Evolutionary conservation across 2,113 vertebrate genomes (phyloP), one percentile per base, ranked within the genome.

Genomic region (Mustela lutreola): DNA sequence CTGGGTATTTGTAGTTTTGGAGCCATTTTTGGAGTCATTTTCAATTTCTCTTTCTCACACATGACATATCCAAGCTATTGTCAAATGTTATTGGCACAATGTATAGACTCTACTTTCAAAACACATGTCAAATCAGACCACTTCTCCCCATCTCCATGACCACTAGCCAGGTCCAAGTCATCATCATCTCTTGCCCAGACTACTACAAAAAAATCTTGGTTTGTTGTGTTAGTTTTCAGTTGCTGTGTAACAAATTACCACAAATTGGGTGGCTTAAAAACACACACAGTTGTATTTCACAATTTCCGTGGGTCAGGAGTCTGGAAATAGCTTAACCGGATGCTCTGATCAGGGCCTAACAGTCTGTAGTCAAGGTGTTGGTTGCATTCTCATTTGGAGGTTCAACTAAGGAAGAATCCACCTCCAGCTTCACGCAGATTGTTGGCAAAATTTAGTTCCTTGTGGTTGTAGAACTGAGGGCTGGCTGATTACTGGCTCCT

Each of bases 211-310:
- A 33, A 10, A 83, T 93, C 45, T 65, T 60, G 16, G 76, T 87
- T 92, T 22, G n/a, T 87, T 87, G 24, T 82, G 22, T 87, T 92
- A 67, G 21, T 82, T 94, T 76, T 96, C 80, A 79, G 67, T 82
- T 89, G n/a, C 56, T 89, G 26, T 58, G 78, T 81, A 89, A 85
- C 78, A 62, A 85, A 63, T 93, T 76, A 78, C 31, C 48, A 85
- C 56, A 96, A 31, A 81, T 4, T 53, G 62, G 65, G 89, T 36
- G 24, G 1, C 7, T 94, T 91, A 50, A 81, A 95, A 92, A 58
- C 19, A 80, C 26, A 67, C 58, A 86, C 36, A 82, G 50, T 56
- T 58, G 9, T 75, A 76, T 70, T 36, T 39, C 21, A 88, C 33
- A 50, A 36, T 71, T 87, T 88, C 45, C 33, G 36, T 31, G 22